Base-by-base conservation (phyloP, 2,888 invertebrate genomes). In the Diachrysia chrysitis region DNA sequence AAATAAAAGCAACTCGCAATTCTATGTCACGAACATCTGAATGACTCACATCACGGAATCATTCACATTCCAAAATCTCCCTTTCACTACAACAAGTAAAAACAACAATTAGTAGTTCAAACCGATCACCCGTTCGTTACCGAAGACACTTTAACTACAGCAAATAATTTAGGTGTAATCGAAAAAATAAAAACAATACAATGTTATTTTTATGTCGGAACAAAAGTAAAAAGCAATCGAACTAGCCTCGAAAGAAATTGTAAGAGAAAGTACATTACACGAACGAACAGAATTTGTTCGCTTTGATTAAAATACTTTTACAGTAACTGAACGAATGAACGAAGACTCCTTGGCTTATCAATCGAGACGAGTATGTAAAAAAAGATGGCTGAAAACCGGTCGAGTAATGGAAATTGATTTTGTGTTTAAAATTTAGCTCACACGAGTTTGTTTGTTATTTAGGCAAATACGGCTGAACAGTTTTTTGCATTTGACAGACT, bases 211-310 rank as follows among this genome's bases (percentile, higher is more conserved):
- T 71, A 78, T 80, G 77, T 79, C 35, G 61, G 63, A 82, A 78
- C 81, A 82, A 82, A 87, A 84, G 84, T 87, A 85, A 87, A n/a
- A 86, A 87, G 83, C 81, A 76, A 85, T 87, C 73, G 82, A 83
- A 84, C 83, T 84, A 85, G 81, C 74, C 73, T 78, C 76, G 66
- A 82, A 85, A 85, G 81, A 78, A 83, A 84, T 74, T 80, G 81
- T 85, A 82, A 75, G 81, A 79, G 85, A 89, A 88, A 87, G 85
- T 85, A 83, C 81, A 83, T 85, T 83, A 82, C 81, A 76, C 67
- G 78, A 79, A 51, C 54, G 81, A 81, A 73, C 57, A 76, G 73
- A 81, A 81, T 83, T 82, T 79, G 83, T 76, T 77, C 76, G 71
- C 80, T 86, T 85, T 85, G 84, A 86, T 87, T 87, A 85, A 83